Evolutionary conservation across 1,140 invertebrate species (phyloP).

Genomic region (Brachionus calyciflorus): DNA sequence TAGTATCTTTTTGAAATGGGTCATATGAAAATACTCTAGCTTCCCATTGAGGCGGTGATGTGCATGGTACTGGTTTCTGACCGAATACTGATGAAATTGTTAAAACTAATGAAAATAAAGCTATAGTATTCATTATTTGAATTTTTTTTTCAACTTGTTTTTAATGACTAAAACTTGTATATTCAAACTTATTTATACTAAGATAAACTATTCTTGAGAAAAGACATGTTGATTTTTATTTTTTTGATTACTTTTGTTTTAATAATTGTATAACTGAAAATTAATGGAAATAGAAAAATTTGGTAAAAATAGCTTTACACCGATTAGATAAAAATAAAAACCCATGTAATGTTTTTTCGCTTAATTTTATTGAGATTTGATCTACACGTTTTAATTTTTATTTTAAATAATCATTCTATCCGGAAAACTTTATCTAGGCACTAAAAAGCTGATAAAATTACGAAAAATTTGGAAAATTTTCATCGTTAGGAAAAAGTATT

Average conservation of each 20-base stretch:
- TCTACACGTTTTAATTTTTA: no score
- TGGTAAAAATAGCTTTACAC: no score
- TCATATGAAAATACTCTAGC: constrained; percentile 27
- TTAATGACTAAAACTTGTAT: neutral
- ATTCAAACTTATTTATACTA: neutral
- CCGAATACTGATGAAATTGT: constrained; percentile 5
- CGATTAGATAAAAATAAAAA: no score
- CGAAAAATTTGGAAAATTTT: no score
- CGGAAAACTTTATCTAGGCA: no score
- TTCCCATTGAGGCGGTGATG: constrained; percentile 45
- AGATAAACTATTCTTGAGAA: neutral
- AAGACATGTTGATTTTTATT: neutral
- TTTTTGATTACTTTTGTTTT: no score
- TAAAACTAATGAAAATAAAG: constrained; percentile 8
- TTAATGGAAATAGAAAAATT: constrained; percentile 5
- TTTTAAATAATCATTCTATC: no score
- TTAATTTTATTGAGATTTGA: no score
- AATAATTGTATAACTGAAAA: neutral
- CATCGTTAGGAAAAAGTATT: no score
- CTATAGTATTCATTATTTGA: constrained; percentile 3
- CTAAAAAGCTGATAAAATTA: no score
- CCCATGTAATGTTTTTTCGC: no score
- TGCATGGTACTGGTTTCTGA: constrained; percentile 37
- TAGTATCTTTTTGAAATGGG: constrained; percentile 46
- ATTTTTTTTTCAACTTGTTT: neutral